These are phyloP conservation scores for Microtus agrestis DNA, from an alignment of 2,797 vertebrate species.

Conservation along the genomic window DNA sequence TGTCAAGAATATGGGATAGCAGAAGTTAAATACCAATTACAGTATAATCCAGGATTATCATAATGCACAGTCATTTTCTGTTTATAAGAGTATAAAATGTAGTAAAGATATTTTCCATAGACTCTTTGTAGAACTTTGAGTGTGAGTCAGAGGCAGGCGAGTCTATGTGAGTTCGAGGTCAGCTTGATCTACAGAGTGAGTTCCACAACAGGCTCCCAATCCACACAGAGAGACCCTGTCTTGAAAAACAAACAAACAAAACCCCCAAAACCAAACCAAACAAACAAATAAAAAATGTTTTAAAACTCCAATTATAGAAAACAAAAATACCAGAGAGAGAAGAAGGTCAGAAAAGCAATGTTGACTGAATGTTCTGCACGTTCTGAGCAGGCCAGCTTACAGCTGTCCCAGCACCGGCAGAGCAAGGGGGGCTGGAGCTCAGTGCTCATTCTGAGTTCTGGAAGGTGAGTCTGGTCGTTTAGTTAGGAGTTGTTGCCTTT, in stretches of 20 bases:
- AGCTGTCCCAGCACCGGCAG: neutral
- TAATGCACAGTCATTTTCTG: neutral
- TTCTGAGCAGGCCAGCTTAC: neutral
- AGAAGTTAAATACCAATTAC: neutral
- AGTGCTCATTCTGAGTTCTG: neutral
- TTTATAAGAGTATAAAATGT: neutral
- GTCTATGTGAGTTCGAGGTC: too few relatives aligned
- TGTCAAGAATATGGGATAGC: neutral
- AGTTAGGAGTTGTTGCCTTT: neutral
- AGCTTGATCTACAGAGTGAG: too few relatives aligned
- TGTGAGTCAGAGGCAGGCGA: too few relatives aligned
- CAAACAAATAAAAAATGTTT: neutral
- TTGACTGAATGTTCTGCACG: neutral
- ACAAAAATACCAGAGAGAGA: neutral
- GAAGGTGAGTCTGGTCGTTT: neutral
- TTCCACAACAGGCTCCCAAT: too few relatives aligned
- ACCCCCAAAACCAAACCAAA: too few relatives aligned
- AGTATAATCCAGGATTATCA: neutral
- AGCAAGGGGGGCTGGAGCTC: neutral
- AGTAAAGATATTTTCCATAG: neutral
- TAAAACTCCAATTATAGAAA: neutral
- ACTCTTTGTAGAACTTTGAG: neutral
- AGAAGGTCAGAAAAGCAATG: neutral
- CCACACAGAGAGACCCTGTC: too few relatives aligned
- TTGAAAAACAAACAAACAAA: too few relatives aligned